Percentiles rank a stretch among this genome's conserved stretches.
Conservation (phyloP, 2,888 invertebrate genomes). For the Chrysolina americana region DNA sequence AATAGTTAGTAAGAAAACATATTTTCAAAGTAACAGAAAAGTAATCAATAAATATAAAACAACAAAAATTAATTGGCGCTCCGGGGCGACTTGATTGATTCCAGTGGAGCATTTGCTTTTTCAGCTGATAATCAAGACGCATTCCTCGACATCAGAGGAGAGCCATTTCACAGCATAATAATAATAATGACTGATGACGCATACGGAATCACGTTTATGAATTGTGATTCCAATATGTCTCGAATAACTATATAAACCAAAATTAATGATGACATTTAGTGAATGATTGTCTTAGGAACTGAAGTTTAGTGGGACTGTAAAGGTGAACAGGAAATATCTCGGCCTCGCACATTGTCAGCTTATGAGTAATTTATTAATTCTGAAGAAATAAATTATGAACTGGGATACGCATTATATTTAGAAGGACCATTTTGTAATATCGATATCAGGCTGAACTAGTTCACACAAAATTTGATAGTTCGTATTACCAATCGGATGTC, state of each 20-base stretch:
- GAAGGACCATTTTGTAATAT: background rate
- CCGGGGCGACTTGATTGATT: too few species aligned
- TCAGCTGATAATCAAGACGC: too few species aligned
- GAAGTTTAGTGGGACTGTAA: background rate
- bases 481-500: too few species aligned
- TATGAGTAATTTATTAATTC: background rate
- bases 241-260: background rate
- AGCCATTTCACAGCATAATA: background rate
- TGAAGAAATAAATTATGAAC: background rate
- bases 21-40: too few species aligned
- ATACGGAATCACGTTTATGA: background rate
- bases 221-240: background rate
- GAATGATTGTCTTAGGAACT: background rate
- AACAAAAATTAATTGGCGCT: too few species aligned
- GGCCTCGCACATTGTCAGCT: background rate
- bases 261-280: background rate
- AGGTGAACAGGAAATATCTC: background rate
- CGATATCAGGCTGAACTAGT: too few species aligned
- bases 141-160: background rate
- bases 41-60: too few species aligned
- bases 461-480: too few species aligned
- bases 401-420: background rate
- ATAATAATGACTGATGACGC: background rate
- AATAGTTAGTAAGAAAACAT: too few species aligned
- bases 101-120: too few species aligned